These are phyloP conservation scores for Nilaparvata lugens DNA, from an alignment of 1,140 invertebrate genomes.

Conservation along the genomic window DNA sequence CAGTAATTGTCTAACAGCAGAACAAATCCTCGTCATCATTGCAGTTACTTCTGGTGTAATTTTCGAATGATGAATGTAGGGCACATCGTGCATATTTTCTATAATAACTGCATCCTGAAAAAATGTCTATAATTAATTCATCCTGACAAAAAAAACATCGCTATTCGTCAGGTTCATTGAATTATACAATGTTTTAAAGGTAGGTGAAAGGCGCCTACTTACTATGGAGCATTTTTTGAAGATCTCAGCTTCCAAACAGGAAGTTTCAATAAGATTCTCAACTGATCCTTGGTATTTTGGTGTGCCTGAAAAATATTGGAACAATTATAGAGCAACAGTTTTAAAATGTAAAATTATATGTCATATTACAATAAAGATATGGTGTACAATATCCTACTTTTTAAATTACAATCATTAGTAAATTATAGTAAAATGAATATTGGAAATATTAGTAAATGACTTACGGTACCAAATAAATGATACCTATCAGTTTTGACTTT, in stretches of 20 bases:
- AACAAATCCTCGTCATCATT: constrained; percentile 53
- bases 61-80: constrained; percentile 50
- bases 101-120: constrained; percentile 63
- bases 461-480: no score
- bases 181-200: not conserved
- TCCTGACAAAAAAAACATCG: not conserved
- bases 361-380: no score
- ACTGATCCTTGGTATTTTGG: constrained; percentile 40
- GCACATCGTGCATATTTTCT: constrained; percentile 83
- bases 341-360: no score
- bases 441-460: no score
- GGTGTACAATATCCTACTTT: no score
- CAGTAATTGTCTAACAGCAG: constrained; percentile 42
- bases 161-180: not conserved
- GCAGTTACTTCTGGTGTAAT: constrained; percentile 60
- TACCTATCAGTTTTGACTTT: no score
- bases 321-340: not conserved
- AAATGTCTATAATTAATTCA: constrained; percentile 5
- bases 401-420: no score
- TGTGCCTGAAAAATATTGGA: constrained; percentile 40
- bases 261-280: constrained; percentile 43
- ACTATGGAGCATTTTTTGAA: constrained; percentile 48
- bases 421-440: no score
- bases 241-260: constrained; percentile 46
- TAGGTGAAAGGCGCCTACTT: constrained; percentile 27